phyloP scores from a whole-genome alignment of 2,797 vertebrate species.

The Hozukius guyotensis region DNA sequence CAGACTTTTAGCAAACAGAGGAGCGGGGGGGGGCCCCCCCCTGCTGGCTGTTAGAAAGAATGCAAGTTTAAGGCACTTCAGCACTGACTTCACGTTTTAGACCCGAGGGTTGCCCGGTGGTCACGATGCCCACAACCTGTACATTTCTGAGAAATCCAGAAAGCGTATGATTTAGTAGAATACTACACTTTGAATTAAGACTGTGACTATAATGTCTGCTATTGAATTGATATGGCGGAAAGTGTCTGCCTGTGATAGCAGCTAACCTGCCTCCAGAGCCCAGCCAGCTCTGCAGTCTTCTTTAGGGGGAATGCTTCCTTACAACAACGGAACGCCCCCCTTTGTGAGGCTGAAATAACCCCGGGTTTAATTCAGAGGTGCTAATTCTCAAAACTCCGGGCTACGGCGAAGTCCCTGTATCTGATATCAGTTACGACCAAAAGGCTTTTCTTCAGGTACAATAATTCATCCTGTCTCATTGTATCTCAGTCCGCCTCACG shows the following conservation, averaged over 20 bases:
- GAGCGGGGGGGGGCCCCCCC: not conserved
- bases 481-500: not conserved
- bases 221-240: not conserved
- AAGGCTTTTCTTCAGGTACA: conserved; percentile 23
- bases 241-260: not conserved
- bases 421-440: conserved; percentile 23
- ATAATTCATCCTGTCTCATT: conserved; percentile 21
- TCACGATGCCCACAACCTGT: not conserved
- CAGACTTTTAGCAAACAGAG: not conserved
- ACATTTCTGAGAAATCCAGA: not conserved
- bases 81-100: not conserved
- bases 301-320: not conserved
- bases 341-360: conserved; percentile 20
- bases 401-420: not conserved
- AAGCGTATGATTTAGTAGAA: not conserved
- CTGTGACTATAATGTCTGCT: not conserved
- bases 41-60: not conserved
- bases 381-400: not conserved
- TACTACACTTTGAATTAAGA: not conserved
- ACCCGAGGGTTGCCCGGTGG: not conserved
- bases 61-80: not conserved
- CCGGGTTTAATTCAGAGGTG: not conserved
- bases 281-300: not conserved
- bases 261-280: not conserved
- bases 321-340: not conserved